phyloP scores from a whole-genome alignment of 2,113 vertebrate species.

The Scytalopus superciliaris region DNA sequence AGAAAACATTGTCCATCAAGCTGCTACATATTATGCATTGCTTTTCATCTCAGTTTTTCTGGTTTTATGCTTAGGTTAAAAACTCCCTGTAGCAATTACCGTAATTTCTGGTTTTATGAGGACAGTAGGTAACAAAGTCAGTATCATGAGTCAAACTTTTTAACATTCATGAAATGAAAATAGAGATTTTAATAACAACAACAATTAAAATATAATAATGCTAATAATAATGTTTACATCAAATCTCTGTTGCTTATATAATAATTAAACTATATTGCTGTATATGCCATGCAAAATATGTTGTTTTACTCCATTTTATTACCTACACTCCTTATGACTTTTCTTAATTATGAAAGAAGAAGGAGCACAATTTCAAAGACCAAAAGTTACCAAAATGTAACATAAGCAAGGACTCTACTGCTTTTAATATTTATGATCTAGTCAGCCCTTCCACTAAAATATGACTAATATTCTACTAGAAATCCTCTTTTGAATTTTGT shows the following conservation, averaged over 20 bases:
- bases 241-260: neutral
- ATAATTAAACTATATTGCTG: neutral
- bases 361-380: neutral
- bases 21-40: neutral
- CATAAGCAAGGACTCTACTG: neutral
- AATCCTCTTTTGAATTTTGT: neutral
- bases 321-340: neutral
- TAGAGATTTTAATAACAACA: neutral
- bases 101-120: neutral
- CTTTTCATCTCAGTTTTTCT: neutral
- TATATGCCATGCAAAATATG: neutral
- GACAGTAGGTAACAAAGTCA: neutral
- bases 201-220: neutral
- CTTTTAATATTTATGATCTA: neutral
- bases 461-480: neutral
- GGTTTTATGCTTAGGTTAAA: neutral
- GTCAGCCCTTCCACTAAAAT: neutral
- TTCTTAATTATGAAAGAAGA: neutral
- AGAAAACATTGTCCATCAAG: neutral
- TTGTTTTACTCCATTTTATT: neutral
- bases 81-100: neutral
- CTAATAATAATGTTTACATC: neutral
- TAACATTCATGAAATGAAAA: neutral
- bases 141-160: neutral
- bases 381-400: neutral